A percentile compares a stretch with the other conserved stretches of the same genome.
Conservation (phyloP, 2,113 vertebrate genomes). For the Recurvirostra avosetta region DNA sequence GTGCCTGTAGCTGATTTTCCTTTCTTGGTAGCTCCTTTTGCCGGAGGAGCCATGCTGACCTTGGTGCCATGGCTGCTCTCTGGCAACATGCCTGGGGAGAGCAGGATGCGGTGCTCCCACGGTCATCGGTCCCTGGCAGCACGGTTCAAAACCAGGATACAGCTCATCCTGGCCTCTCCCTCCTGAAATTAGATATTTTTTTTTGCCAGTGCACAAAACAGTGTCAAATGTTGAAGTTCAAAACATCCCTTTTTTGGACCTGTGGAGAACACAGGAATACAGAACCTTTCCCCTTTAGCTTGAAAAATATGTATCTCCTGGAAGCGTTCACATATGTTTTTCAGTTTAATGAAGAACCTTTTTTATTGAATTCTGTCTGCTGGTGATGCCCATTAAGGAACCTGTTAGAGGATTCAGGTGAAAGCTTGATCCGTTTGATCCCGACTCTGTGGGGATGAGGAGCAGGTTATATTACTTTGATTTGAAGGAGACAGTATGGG, state of each 20-base stretch:
- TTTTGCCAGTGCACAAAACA: neutral
- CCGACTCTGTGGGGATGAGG: neutral
- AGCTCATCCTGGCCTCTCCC: neutral
- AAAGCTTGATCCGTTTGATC: neutral
- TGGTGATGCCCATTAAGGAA: neutral
- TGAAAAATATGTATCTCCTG: neutral
- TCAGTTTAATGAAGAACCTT: neutral
- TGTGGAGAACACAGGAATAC: neutral
- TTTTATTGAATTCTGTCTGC: neutral
- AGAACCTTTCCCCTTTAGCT: neutral
- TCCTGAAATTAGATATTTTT: neutral
- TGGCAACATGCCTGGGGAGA: neutral
- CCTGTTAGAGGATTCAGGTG: neutral
- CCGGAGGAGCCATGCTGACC: rapidly evolving
- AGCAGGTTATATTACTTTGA: neutral
- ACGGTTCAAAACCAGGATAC: neutral
- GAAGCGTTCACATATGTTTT: neutral
- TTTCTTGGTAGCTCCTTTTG: neutral
- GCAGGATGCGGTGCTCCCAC: neutral
- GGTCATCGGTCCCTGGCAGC: neutral
- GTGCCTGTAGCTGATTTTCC: neutral
- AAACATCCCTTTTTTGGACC: neutral
- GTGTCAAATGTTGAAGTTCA: neutral
- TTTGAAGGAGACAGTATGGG: neutral
- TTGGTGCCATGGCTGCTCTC: rapidly evolving